These are phyloP conservation scores for Smittia sp. DNA, from an alignment of 2,888 invertebrate species.

Conservation along the genomic window DNA sequence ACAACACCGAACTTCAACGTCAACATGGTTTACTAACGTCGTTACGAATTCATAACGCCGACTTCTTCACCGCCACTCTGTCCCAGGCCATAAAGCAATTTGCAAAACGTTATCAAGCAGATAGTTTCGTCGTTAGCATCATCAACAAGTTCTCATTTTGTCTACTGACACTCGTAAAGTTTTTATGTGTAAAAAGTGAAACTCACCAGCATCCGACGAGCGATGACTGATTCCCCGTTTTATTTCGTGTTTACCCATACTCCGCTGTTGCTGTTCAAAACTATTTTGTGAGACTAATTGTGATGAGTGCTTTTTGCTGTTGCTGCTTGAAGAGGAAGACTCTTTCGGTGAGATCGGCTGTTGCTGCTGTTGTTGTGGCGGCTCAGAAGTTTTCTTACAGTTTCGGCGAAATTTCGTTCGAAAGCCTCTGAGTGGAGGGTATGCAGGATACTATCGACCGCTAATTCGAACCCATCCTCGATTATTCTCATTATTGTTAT, in stretches of 20 bases:
- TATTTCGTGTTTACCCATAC: conserved; percentile 53
- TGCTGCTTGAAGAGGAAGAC: conserved; percentile 17
- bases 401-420: conserved; percentile 46
- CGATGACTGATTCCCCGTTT: conserved; percentile 49
- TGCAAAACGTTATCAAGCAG: no score
- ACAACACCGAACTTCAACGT: no score
- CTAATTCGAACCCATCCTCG: conserved; percentile 53
- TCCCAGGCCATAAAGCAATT: no score
- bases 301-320: conserved; percentile 20
- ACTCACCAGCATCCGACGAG: conserved; percentile 45
- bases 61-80: no score
- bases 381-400: conserved; percentile 33
- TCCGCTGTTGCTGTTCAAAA: conserved; percentile 23
- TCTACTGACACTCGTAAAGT: not conserved
- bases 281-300: conserved; percentile 33
- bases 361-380: conserved; percentile 41
- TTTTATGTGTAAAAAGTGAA: not conserved
- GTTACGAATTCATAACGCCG: no score
- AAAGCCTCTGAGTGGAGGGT: conserved; percentile 55
- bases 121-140: not conserved
- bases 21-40: no score
- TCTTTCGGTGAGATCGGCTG: conserved; percentile 44
- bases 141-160: not conserved
- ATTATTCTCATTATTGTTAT: conserved; percentile 53
- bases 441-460: conserved; percentile 55